A percentile compares a stretch with the other conserved stretches of the same genome.
phyloP scores from a whole-genome alignment of 1,140 invertebrate genomes.

The Venturia canescens region DNA sequence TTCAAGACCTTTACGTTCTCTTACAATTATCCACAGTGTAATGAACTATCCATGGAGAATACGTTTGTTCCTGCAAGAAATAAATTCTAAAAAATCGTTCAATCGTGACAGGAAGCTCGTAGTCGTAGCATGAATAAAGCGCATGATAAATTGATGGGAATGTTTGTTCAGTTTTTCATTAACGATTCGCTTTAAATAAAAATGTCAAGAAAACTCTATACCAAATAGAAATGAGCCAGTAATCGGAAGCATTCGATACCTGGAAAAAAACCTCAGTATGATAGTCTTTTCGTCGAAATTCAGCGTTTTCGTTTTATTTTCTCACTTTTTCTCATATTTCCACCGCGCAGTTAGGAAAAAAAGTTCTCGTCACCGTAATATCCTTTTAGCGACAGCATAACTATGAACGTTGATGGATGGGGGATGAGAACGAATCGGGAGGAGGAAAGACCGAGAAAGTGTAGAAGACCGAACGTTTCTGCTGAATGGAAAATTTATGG shows the following conservation, averaged over 20 bases:
- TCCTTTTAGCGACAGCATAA: slow-evolving; percentile 20
- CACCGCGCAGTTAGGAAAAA: background rate
- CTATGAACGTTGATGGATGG: slow-evolving; percentile 1
- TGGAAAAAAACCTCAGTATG: background rate
- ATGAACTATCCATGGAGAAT: no score
- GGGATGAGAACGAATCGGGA: background rate
- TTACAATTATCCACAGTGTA: no score
- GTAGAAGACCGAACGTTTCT: slow-evolving; percentile 7
- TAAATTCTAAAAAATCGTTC: no score
- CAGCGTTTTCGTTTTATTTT: background rate
- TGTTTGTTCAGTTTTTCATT: no score
- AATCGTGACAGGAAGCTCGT: no score
- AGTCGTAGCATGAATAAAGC: no score
- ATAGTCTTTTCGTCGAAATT: background rate
- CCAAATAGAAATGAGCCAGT: background rate
- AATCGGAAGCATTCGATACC: background rate
- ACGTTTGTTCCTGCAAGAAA: no score
- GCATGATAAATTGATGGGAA: no score
- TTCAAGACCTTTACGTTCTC: no score
- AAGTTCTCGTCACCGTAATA: slow-evolving; percentile 1
- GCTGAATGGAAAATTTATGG: slow-evolving; percentile 38
- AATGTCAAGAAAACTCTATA: no score
- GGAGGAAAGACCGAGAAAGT: background rate
- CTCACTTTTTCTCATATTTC: slow-evolving; percentile 7
- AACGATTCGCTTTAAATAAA: no score